A percentile compares a stretch with the other conserved stretches of the same genome.
Conservation (phyloP, 2,888 invertebrate genomes). For the Chorisops tibialis region DNA sequence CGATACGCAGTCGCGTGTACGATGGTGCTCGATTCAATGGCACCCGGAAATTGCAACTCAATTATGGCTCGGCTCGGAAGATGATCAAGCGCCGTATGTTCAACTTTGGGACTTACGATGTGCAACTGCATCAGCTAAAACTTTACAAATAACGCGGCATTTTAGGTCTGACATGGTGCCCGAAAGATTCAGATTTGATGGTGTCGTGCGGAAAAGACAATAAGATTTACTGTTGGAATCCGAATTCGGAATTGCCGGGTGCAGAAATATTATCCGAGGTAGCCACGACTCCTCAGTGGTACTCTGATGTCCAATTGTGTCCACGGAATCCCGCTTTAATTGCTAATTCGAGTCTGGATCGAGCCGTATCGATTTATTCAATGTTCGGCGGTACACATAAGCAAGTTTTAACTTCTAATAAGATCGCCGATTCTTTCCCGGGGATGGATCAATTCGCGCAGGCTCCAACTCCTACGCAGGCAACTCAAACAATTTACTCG, state of each 20-base stretch:
- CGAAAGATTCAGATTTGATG: constrained; percentile 80
- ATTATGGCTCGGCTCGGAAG: constrained; percentile 90
- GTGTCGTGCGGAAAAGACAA: constrained; percentile 92
- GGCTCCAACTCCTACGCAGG: constrained; percentile 62
- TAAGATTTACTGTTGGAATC: constrained; percentile 91
- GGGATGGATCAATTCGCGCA: constrained; percentile 79
- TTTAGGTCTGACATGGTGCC: constrained; percentile 84
- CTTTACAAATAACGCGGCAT: constrained; percentile 84
- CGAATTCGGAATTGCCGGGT: constrained; percentile 60
- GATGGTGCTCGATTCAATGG: constrained; percentile 88
- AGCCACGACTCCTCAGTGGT: constrained; percentile 83
- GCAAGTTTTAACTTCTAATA: constrained; percentile 62
- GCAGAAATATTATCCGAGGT: constrained; percentile 81
- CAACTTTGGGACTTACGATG: constrained; percentile 93
- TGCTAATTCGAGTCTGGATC: constrained; percentile 81
- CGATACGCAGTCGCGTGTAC: constrained; percentile 69
- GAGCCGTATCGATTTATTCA: constrained; percentile 80
- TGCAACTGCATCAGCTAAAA: constrained; percentile 79
- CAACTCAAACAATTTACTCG: constrained; percentile 55
- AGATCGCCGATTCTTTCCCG: constrained; percentile 91
- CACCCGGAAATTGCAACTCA: constrained; percentile 95
- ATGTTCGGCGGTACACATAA: constrained; percentile 68
- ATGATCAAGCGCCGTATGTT: constrained; percentile 86
- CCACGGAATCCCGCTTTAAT: constrained; percentile 82
- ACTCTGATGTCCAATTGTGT: constrained; percentile 90